Evolutionary conservation across 2,113 vertebrate genomes (phyloP).

Genomic region (Syngnathus floridae): DNA sequence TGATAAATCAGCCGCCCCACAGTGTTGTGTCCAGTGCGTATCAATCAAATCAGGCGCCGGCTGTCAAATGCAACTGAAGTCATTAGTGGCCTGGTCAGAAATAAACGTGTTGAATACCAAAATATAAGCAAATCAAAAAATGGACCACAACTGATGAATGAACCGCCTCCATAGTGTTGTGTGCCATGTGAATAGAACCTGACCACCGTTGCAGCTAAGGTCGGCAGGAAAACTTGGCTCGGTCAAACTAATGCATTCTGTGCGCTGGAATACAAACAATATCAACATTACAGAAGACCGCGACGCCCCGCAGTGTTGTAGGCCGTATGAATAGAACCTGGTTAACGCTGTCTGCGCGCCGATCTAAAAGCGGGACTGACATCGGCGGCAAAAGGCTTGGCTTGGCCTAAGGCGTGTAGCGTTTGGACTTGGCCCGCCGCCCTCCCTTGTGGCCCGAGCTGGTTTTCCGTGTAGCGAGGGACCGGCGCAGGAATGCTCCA

Average conservation of each 20-base stretch:
- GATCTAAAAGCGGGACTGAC: conserved; percentile 16
- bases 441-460: conserved; percentile 42
- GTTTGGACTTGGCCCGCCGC: conserved; percentile 46
- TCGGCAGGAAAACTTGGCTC: conserved; percentile 13
- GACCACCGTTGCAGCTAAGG: conserved; percentile 26
- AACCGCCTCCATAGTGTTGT: not conserved
- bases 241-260: not conserved
- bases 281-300: not conserved
- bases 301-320: not conserved
- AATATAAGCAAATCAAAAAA: not conserved
- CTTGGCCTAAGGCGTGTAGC: conserved; percentile 39
- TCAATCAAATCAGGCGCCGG: too few relatives aligned
- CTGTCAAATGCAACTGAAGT: too few relatives aligned
- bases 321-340: not conserved
- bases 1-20: not conserved
- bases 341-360: conserved; percentile 11
- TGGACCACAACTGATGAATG: not conserved
- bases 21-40: too few relatives aligned
- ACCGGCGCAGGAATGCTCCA: conserved; percentile 59
- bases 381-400: conserved; percentile 41
- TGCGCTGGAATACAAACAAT: not conserved
- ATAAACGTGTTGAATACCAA: not conserved
- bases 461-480: conserved; percentile 56
- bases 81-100: not conserved
- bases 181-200: not conserved